Evolutionary conservation across 2,113 vertebrate species (phyloP), one percentile per base, ranked within the genome.

Genomic region (Paedocypris sp.): DNA sequence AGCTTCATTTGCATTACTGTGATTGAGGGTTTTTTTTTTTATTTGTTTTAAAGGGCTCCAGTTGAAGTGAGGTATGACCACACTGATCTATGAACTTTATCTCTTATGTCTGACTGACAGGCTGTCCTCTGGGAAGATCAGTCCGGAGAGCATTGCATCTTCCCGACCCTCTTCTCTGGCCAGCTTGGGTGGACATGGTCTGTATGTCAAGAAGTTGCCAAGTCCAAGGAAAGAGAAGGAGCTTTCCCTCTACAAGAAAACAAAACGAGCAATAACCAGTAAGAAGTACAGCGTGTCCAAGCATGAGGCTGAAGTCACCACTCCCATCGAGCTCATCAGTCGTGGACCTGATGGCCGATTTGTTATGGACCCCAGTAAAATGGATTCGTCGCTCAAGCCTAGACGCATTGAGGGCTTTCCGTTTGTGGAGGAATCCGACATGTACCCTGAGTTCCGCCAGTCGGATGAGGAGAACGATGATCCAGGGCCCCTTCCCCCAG

Each of bases 391-490:
- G 0, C 70, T 89, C 45, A 92, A 88, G 72, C 84, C 82, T 1
- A 85, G 93, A 41, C 88, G 93, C 64, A 99, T 99, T 22, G 90
- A 96, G 70, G 95, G 95, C 75, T 99, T 99, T 66, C 95, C 94
- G 59, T 99, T 99, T 6, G 95, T 93, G 0, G 93, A 98, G 77
- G 94, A 99, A 83, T 96, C 94, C 0, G 95, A 99, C 81, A 88
- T 96, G 88, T 99, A 98, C 85, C 95, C 95, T 0, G 95, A 99
- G 80, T 99, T 99, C 85, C 89, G 93, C 69, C 95, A 99, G 84
- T 99, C 95, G 0, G 95, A 99, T 0, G 94, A 98, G 80, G 95
- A 99, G 82, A 98, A 98, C 0, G 94, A 99, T 1, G 95, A 96
- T 75, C 90, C 92, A 0, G 82, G 90, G 53, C 84, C 84, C 62